Percentiles rank a stretch among this genome's conserved stretches.
These are phyloP conservation scores for Leguminivora glycinivorella DNA, from an alignment of 1,140 invertebrate genomes.

Conservation along the genomic window DNA sequence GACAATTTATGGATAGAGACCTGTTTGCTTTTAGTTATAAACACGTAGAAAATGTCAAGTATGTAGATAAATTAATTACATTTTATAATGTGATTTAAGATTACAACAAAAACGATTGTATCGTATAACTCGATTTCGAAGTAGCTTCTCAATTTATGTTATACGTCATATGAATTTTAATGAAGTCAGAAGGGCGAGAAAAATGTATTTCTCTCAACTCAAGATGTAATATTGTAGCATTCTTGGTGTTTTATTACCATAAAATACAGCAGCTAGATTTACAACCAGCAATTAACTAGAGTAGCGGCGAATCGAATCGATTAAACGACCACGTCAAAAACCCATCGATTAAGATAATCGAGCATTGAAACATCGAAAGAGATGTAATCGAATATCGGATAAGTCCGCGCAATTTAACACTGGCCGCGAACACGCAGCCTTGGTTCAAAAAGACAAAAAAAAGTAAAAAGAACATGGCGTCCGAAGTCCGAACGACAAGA, in stretches of 20 bases:
- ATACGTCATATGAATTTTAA: no score
- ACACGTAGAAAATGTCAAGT: background rate
- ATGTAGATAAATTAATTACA: background rate
- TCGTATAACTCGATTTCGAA: no score
- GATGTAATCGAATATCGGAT: conserved; percentile 27
- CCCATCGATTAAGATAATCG: conserved; percentile 2
- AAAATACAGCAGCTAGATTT: background rate
- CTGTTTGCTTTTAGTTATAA: background rate
- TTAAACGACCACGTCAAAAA: background rate
- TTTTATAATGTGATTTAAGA: background rate
- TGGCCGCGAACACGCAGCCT: conserved; percentile 19
- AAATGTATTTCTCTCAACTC: background rate
- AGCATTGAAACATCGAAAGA: background rate
- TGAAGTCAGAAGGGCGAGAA: background rate
- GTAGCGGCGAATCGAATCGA: background rate
- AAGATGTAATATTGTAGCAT: no score
- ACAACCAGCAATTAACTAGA: background rate
- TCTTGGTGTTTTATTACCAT: background rate
- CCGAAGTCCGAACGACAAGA: background rate
- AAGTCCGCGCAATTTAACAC: conserved; percentile 20
- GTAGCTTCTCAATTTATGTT: background rate
- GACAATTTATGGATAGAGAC: background rate
- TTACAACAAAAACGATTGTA: background rate
- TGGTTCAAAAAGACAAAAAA: background rate
- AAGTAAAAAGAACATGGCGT: conserved; percentile 20